phyloP scores from a whole-genome alignment of 2,113 vertebrate genomes.

The Phaethon lepturus region DNA sequence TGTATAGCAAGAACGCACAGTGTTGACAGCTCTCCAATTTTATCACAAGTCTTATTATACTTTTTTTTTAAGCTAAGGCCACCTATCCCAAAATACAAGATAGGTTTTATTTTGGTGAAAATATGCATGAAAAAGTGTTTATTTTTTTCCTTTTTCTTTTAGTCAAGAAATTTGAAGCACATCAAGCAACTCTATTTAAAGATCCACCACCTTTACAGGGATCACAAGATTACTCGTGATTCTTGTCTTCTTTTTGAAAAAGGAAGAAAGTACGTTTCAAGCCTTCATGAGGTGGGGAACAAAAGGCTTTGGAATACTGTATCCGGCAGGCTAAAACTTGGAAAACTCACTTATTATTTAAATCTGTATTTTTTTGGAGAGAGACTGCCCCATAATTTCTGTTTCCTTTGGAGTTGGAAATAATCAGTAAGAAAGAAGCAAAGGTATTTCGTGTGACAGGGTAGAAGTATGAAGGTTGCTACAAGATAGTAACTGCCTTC shows the following conservation, averaged over 20 bases:
- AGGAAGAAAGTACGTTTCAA: not conserved
- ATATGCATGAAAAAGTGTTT: not conserved
- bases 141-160: not conserved
- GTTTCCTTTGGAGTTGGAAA: not conserved
- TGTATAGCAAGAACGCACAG: not conserved
- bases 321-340: not conserved
- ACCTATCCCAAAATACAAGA: constrained; percentile 25
- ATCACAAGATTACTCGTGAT: constrained; percentile 16
- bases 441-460: not conserved
- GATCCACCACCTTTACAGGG: not conserved
- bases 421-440: not conserved
- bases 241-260: not conserved
- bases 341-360: not conserved
- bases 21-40: constrained; percentile 61
- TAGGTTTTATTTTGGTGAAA: not conserved
- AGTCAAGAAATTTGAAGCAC: not conserved
- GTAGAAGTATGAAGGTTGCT: accelerated
- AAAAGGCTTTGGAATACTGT: not conserved
- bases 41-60: constrained; percentile 1
- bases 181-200: constrained; percentile 34
- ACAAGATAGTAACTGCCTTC: not conserved
- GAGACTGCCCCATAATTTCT: not conserved
- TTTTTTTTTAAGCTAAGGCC: not conserved
- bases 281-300: not conserved
- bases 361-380: not conserved